phyloP scores from a whole-genome alignment of 2,113 vertebrate species.

The Chascanopsetta lugubris region DNA sequence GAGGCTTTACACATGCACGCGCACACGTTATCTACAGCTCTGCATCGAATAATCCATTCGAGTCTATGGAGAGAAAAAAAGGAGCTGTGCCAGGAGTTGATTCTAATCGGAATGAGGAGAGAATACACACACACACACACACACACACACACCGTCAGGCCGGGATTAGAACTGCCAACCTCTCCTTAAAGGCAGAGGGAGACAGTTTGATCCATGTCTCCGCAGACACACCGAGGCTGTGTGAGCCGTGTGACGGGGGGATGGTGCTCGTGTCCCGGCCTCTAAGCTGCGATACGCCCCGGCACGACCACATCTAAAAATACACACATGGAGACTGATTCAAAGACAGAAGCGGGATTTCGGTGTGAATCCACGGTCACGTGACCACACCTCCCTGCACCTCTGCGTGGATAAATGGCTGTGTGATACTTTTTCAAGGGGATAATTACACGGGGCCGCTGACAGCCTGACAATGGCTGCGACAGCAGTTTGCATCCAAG shows the following conservation, averaged over 20 bases:
- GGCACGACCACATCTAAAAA: slow-evolving; percentile 59
- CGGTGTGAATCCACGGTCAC: slow-evolving; percentile 56
- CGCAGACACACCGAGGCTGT: slow-evolving; percentile 57
- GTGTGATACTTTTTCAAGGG: slow-evolving; percentile 71
- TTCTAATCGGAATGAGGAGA: slow-evolving; percentile 73
- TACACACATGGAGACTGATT: too few species aligned
- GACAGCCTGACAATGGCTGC: slow-evolving; percentile 74
- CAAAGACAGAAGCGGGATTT: slow-evolving; percentile 68
- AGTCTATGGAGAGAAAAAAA: slow-evolving; percentile 28
- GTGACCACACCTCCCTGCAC: slow-evolving; percentile 65
- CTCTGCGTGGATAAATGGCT: slow-evolving; percentile 64
- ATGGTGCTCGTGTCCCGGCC: slow-evolving; percentile 24
- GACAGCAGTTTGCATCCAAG: slow-evolving; percentile 72
- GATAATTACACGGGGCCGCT: slow-evolving; percentile 78
- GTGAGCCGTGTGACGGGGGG: slow-evolving; percentile 14
- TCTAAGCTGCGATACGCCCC: slow-evolving; percentile 62
- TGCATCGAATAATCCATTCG: slow-evolving; percentile 67
- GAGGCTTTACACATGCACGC: too few species aligned
- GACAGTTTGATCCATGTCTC: slow-evolving; percentile 30
- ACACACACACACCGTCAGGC: slow-evolving; percentile 16
- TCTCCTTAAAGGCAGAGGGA: slow-evolving; percentile 36
- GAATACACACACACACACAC: slow-evolving; percentile 55
- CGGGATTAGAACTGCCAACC: slow-evolving; percentile 66
- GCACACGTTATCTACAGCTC: slow-evolving; percentile 19
- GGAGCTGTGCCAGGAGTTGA: slow-evolving; percentile 58